phyloP scores from a whole-genome alignment of 2,113 vertebrate genomes.

The Elgaria multicarinata region DNA sequence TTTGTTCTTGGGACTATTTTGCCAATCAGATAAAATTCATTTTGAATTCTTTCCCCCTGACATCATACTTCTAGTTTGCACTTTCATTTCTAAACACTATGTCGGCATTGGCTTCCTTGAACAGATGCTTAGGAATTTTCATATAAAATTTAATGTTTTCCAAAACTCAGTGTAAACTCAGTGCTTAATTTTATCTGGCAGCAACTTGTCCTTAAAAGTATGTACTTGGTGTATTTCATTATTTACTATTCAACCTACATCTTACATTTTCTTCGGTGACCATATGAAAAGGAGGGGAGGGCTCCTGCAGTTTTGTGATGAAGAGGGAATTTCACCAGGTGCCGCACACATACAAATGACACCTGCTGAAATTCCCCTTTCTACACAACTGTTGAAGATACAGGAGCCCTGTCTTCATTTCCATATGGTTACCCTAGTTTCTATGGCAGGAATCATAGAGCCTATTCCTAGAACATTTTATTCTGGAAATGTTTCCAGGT shows the following conservation, averaged over 20 bases:
- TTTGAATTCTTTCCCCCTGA: slow-evolving; percentile 69
- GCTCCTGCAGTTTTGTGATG: no score
- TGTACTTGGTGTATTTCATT: slow-evolving; percentile 49
- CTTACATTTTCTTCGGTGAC: slow-evolving; percentile 60
- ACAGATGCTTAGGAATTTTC: slow-evolving; percentile 63
- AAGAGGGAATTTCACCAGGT: no score
- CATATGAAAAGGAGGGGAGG: no score
- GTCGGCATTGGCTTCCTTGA: slow-evolving; percentile 68
- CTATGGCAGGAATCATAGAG: no score
- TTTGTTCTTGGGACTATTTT: slow-evolving; percentile 54
- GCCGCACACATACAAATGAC: no score
- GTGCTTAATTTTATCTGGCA: slow-evolving; percentile 58
- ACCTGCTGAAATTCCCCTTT: no score
- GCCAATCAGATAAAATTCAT: slow-evolving; percentile 73
- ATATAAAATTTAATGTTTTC: slow-evolving; percentile 62
- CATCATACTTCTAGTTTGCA: slow-evolving; percentile 63
- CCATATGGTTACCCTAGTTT: no score
- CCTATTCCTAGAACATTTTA: no score
- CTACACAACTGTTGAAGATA: no score
- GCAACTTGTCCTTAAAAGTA: slow-evolving; percentile 62
- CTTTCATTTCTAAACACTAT: slow-evolving; percentile 54
- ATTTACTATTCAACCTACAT: slow-evolving; percentile 62
- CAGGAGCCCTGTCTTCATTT: no score
- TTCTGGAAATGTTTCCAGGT: no score
- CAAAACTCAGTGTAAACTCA: slow-evolving; percentile 59